phyloP scores from a whole-genome alignment of 2,797 vertebrate species.

The Anas flavirostris region DNA sequence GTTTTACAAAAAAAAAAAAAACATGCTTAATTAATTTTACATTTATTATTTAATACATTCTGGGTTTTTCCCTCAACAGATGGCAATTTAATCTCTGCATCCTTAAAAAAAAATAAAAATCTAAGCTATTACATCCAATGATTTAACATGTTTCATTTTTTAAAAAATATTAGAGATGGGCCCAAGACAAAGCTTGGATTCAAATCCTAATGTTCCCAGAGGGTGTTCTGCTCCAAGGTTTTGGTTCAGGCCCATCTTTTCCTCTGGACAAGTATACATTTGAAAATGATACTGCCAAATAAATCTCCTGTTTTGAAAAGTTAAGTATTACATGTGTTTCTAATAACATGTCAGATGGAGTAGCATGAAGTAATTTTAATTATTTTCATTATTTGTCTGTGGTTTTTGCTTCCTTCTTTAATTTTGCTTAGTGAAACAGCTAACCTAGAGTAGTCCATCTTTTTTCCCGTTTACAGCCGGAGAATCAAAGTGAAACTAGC shows the following conservation, averaged over 20 bases:
- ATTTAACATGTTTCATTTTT: not conserved
- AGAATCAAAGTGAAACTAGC: conserved; percentile 12
- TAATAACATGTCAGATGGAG: conserved; percentile 59
- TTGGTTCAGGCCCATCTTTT: conserved; percentile 57
- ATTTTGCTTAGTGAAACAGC: conserved; percentile 48
- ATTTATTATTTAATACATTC: conserved; percentile 11
- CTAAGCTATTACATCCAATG: not conserved
- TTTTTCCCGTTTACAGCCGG: not conserved
- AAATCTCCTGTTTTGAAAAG: conserved; percentile 56
- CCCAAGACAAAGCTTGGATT: conserved; percentile 31
- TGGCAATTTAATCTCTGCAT: conserved; percentile 33
- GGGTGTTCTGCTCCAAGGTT: conserved; percentile 7
- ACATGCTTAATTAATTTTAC: conserved; percentile 10
- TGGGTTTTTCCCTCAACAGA: conserved; percentile 34
- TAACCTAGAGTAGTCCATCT: not conserved
- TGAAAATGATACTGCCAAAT: conserved; percentile 48
- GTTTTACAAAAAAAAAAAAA: not conserved
- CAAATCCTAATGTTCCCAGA: conserved; percentile 8
- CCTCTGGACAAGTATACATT: conserved; percentile 20
- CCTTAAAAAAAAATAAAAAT: not conserved
- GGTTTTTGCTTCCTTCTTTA: conserved; percentile 60
- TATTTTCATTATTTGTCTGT: conserved; percentile 64
- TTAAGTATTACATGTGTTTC: conserved; percentile 47
- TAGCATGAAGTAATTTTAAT: conserved; percentile 56
- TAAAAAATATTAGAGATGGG: not conserved